These are phyloP conservation scores for Hozukius guyotensis DNA, from an alignment of 2,797 vertebrate species.

Conservation along the genomic window DNA sequence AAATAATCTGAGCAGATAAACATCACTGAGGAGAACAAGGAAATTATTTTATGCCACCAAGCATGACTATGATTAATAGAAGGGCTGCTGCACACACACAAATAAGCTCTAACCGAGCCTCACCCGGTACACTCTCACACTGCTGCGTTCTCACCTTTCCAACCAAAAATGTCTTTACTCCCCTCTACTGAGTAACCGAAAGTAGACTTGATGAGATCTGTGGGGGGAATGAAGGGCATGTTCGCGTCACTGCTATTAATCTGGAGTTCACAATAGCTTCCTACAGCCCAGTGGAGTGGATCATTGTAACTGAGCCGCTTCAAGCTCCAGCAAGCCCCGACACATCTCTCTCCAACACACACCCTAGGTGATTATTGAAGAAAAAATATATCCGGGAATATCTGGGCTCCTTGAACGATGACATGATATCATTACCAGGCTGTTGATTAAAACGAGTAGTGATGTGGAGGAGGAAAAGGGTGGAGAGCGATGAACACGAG, in stretches of 20 bases:
- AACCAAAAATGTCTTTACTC: conserved; percentile 34
- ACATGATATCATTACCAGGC: conserved; percentile 7
- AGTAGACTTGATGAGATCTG: conserved; percentile 44
- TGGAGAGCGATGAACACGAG: not conserved
- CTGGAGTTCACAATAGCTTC: conserved; percentile 63
- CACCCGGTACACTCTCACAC: not conserved
- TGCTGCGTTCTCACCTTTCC: conserved; percentile 14
- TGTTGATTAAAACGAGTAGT: conserved; percentile 12
- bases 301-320: conserved; percentile 59
- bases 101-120: conserved; percentile 1
- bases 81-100: not conserved
- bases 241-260: conserved; percentile 59
- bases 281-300: conserved; percentile 56
- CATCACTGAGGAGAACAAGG: conserved; percentile 9
- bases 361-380: conserved; percentile 7
- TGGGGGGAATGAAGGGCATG: conserved; percentile 42
- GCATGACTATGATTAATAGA: conserved; percentile 12
- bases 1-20: conserved; percentile 35
- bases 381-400: not conserved
- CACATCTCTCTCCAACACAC: conserved; percentile 24
- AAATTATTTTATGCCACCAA: conserved; percentile 17
- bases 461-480: not conserved
- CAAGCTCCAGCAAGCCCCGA: conserved; percentile 27
- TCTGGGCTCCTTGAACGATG: conserved; percentile 1
- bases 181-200: conserved; percentile 24